Evolutionary conservation across 2,888 invertebrate genomes (phyloP).

Genomic region (Polietes domitor): DNA sequence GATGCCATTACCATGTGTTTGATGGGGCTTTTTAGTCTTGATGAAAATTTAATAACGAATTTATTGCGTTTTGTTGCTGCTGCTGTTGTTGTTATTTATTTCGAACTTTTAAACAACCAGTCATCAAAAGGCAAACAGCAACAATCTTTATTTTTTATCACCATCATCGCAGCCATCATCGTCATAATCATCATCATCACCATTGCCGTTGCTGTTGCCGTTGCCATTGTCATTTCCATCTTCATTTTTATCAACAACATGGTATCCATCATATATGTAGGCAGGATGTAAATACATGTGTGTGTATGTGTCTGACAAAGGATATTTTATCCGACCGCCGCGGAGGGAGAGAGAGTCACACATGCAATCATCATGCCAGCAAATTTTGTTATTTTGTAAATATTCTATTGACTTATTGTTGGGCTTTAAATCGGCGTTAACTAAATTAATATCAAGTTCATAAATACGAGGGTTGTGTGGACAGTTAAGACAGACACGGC

Average conservation of each 20-base stretch:
- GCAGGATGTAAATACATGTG: neutral
- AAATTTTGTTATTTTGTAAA: neutral
- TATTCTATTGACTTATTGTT: slow-evolving; percentile 30
- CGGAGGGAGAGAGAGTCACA: neutral
- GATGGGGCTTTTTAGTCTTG: neutral
- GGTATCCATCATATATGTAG: neutral
- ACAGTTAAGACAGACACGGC: neutral
- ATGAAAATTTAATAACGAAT: slow-evolving; percentile 23
- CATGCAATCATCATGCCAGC: neutral
- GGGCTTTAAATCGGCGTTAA: slow-evolving; percentile 15
- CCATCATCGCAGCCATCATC: neutral
- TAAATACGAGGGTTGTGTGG: neutral
- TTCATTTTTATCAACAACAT: neutral
- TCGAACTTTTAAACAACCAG: no score
- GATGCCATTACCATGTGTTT: neutral
- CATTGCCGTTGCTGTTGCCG: neutral
- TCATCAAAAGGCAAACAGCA: neutral
- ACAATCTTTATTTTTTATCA: neutral
- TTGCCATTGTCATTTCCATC: neutral
- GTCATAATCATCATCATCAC: neutral
- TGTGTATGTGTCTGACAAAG: neutral
- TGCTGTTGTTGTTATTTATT: neutral
- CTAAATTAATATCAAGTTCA: neutral
- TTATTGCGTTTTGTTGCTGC: slow-evolving; percentile 10
- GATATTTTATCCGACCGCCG: neutral